Base-by-base conservation (phyloP, 2,113 vertebrate genomes). In the Pomatorhinus ruficollis region DNA sequence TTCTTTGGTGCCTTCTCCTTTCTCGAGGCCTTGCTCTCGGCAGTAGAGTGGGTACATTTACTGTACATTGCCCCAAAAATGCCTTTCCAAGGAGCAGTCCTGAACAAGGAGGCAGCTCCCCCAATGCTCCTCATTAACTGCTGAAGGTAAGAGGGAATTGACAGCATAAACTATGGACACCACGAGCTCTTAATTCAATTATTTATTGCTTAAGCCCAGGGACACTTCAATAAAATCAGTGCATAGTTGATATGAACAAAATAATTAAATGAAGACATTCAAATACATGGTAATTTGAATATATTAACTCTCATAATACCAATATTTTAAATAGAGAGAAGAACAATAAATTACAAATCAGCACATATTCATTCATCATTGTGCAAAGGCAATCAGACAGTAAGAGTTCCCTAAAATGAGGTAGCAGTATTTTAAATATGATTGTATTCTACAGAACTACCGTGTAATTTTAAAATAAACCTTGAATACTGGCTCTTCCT, bases 341-440 rank as follows among this genome's bases (percentile, higher is more conserved):
- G 82, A 93, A 92, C 37, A 98, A 98, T 98, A 98, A 98, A 96
- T 98, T 98, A 98, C 2, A 10, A 12, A 16, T 93, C 68, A 72
- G 83, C 61, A 86, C 81, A 64, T 31, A 27, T 54, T 56, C 66
- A 10, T 23, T 64, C 11, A 30, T 63, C 75, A 53, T 39, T n/a
- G 7, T 57, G 88, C 80, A 76, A 77, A 94, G 86, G 83, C 79
- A 44, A 16, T 40, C 7, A 37, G 88, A 66, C 45, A 65, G 3
- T n/a, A 33, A 60, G 1, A 45, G 35, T 28, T 89, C 70, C 61
- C 44, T 81, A 47, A 40, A 56, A 76, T 97, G 97, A 98, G 98
- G 97, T 98, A 98, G 98, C 88, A 94, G 59, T 91, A 52, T 83
- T 88, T 85, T 77, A 94, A 87, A 78, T 63, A 87, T 4, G 12